Base-by-base conservation (phyloP, 2,113 vertebrate species). In the Lucifuga dentata region DNA sequence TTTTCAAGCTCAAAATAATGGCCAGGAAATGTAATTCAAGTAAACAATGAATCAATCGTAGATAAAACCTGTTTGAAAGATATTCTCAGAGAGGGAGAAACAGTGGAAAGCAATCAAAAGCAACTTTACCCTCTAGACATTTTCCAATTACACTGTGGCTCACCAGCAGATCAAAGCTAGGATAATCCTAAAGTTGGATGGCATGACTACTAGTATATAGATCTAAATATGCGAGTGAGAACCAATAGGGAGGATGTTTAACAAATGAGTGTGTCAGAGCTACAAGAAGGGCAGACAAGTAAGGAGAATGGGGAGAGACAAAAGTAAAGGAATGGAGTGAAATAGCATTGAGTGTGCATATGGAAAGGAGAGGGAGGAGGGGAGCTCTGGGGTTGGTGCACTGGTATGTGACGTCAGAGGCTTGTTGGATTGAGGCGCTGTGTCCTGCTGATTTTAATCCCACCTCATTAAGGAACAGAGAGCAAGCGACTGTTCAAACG, bases 361-460 rank as follows among this genome's bases (percentile, higher is more conserved):
- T 20, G 45, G 32, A 57, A 44, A 64, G 59, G 63, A 68, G 48
- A 68, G 23, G 73, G 83, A 81, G 80, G 83, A 84, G 73, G 48
- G 68, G 73, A 78, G 53, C 70, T 71, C 77, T 39, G 68, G 64
- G 58, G 81, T 85, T 88, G 90, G 88, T 75, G 71, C 76, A 64
- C 43, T 55, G 49, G 51, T 39, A 50, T 41, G 86, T 92, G 92
- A 93, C 92, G 90, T 93, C 91, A 93, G 71, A 53, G 52, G 86
- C 86, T 89, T 92, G 90, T 88, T 92, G 92, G 91, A 92, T 85
- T 92, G 89, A 92, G 87, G 80, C 89, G 84, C 89, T 84, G 81
- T 81, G 88, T 91, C 91, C 91, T 89, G 88, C 90, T 92, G 86
- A 92, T 86, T 90, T 86, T 80, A 91, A 92, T 92, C 93, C 59